Evolutionary conservation across 2,797 vertebrate species (phyloP).

Genomic region (Sebastiscus tertius): DNA sequence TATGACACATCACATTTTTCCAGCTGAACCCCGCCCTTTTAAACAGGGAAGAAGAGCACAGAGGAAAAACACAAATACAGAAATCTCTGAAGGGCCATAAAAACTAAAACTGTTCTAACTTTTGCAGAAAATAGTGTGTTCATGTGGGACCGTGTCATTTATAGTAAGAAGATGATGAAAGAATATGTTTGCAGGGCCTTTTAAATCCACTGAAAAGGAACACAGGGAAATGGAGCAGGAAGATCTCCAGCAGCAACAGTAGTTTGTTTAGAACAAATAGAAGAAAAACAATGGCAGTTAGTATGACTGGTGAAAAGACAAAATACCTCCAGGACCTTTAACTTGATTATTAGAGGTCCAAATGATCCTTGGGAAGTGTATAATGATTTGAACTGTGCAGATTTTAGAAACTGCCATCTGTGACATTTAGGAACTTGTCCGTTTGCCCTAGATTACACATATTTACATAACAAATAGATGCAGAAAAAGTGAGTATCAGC

Average conservation of each 20-base stretch:
- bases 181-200: background rate
- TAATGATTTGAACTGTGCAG: background rate
- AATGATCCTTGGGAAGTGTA: background rate
- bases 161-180: background rate
- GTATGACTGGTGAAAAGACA: background rate
- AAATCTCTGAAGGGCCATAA: background rate
- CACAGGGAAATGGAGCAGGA: background rate
- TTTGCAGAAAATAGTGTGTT: background rate
- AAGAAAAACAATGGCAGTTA: background rate
- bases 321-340: background rate
- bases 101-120: background rate
- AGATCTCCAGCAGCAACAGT: background rate
- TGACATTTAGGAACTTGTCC: conserved; percentile 42
- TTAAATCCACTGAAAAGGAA: background rate
- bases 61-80: background rate
- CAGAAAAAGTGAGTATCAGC: conserved; percentile 7
- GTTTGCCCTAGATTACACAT: background rate
- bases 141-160: background rate
- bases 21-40: background rate
- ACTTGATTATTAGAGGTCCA: background rate
- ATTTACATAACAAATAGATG: conserved; percentile 29
- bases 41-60: background rate
- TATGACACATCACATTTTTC: background rate
- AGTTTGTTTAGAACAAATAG: background rate
- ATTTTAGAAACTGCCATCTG: background rate